Evolutionary conservation across 2,113 vertebrate genomes (phyloP), one percentile per base, ranked within the genome.

Genomic region (Tretioscincus oriximinensis): DNA sequence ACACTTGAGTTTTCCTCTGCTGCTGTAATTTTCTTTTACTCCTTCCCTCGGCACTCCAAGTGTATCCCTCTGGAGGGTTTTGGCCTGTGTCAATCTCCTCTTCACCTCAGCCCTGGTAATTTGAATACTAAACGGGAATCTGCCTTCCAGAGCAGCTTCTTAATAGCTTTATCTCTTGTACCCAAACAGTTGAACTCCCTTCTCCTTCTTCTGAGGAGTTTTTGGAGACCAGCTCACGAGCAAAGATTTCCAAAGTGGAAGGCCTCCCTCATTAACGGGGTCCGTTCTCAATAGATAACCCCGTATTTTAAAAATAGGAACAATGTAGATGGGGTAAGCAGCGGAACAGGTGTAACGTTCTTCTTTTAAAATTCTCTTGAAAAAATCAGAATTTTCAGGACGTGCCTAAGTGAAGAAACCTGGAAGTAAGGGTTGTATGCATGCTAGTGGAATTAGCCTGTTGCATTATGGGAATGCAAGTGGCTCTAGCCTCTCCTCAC

Each of bases 271-370:
- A 71, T 79, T 29, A 51, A 24, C 58, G n/a, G 7, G 3, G 20
- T 21, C 24, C 54, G 41, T 65, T 16, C 61, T 77, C 18, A 12
- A 1, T 20, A 14, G 1, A 35, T n/a, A 73, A 51, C 28, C 9
- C 60, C 73, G 81, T 81, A 54, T 26, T 73, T 68, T 4, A 58
- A 58, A 58, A 73, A 0, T 5, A 70, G 68, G 35, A 4, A 9
- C 6, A 22, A 4, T 64, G 60, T 49, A 0, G 35, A 2, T 51
- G 16, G 2, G n/a, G 5, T 18, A 2, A 66, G 29, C n/a, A 29
- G 58, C 60, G 9, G 18, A 35, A 69, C 41, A 12, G 61, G n/a
- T n/a, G n/a, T n/a, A n/a, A n/a, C n/a, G n/a, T n/a, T n/a, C n/a
- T n/a, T n/a, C n/a, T n/a, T n/a, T n/a, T n/a, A n/a, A 41, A 41